Percentiles rank a stretch among this genome's conserved stretches.
phyloP scores from a whole-genome alignment of 2,797 vertebrate species.

The Petrocephalus sullivani region DNA sequence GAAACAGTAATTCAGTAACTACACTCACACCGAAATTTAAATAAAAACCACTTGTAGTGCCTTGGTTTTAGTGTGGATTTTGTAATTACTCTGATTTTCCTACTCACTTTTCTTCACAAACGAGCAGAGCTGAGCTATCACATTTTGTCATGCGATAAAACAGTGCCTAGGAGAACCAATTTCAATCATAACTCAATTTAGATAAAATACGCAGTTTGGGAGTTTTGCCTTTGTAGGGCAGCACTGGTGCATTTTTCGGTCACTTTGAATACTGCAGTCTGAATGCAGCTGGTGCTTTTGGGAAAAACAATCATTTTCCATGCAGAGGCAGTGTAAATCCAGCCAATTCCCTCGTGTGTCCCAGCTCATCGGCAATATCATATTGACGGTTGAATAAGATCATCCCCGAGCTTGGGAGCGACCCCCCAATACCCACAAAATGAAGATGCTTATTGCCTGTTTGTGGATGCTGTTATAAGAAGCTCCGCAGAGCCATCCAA shows the following conservation, averaged over 20 bases:
- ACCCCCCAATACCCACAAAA: conserved; percentile 32
- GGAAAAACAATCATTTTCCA: conserved; percentile 26
- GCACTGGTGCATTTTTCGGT: not conserved
- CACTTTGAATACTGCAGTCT: not conserved
- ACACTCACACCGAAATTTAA: not conserved
- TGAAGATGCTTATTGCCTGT: conserved; percentile 35
- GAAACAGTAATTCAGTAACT: not conserved
- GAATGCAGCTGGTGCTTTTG: not conserved
- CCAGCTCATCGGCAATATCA: conserved; percentile 30
- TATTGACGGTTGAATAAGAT: conserved; percentile 38
- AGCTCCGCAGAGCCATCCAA: conserved; percentile 24
- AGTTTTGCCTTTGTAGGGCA: not conserved
- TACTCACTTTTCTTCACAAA: not conserved
- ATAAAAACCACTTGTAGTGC: not conserved
- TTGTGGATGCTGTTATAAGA: conserved; percentile 29
- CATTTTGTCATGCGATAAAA: not conserved
- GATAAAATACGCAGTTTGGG: not conserved
- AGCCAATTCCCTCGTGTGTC: conserved; percentile 16
- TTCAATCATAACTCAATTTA: not conserved
- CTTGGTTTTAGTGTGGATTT: not conserved
- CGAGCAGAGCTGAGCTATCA: not conserved
- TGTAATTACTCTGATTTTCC: not conserved
- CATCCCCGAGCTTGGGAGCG: conserved; percentile 27
- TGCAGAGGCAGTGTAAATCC: conserved; percentile 26
- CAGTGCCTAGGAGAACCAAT: not conserved